These are phyloP conservation scores for Temnopleurus reevesii DNA, from an alignment of 53 echinoderm and acorn worm species.

Conservation along the genomic window DNA sequence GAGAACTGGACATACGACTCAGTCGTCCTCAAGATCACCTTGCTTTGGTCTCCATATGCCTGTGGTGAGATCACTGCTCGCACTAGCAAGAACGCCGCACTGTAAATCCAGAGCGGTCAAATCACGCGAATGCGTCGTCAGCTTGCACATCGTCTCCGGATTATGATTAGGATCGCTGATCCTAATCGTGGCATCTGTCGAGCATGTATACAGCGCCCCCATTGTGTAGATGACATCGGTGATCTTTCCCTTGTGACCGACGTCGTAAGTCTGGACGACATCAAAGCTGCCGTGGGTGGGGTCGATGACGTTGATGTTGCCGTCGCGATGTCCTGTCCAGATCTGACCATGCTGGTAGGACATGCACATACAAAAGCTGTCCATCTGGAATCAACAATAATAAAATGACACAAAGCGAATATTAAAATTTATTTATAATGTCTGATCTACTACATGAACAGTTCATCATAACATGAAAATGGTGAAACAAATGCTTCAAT, in stretches of 20 bases:
- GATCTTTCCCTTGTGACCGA: conserved; percentile 85
- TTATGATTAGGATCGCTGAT: conserved; percentile 77
- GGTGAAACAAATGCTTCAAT: no score
- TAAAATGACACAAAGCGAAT: not conserved
- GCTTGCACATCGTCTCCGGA: conserved; percentile 64
- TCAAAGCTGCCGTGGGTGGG: conserved; percentile 82
- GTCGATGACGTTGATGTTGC: conserved; percentile 69
- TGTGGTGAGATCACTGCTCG: conserved; percentile 74
- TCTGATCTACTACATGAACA: not conserved
- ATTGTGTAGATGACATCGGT: conserved; percentile 82
- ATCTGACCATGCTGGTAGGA: conserved; percentile 86
- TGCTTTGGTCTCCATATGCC: conserved; percentile 84
- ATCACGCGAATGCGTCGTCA: conserved; percentile 55
- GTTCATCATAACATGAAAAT: no score
- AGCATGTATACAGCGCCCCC: conserved; percentile 85
- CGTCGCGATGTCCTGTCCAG: conserved; percentile 86
- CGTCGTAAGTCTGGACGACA: conserved; percentile 87
- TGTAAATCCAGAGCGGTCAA: conserved; percentile 69
- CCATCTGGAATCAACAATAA: conserved; percentile 60
- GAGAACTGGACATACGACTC: no score
- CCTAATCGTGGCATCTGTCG: conserved; percentile 79
- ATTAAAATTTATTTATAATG: not conserved
- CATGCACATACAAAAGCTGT: conserved; percentile 91
- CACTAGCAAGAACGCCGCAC: conserved; percentile 81
- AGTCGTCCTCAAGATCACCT: not conserved